Evolutionary conservation across 2,797 vertebrate species (phyloP).

Genomic region (Cuniculus paca): DNA sequence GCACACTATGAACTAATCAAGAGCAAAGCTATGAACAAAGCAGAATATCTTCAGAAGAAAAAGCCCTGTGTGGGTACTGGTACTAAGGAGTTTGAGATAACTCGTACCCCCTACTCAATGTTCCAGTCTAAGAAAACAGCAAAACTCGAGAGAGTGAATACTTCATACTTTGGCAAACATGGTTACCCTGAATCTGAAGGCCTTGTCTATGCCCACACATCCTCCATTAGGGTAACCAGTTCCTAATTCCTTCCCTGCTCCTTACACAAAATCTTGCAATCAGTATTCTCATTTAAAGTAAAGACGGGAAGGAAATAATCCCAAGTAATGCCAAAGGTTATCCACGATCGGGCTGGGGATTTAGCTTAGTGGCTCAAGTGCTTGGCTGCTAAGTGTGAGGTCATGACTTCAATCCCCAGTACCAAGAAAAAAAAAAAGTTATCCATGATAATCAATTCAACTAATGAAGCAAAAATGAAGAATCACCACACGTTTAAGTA

Average conservation of each 20-base stretch:
- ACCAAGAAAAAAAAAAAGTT: no score
- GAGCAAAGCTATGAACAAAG: conserved; percentile 18
- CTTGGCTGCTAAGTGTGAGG: no score
- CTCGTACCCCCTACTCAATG: not conserved
- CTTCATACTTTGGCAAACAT: not conserved
- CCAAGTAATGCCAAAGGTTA: not conserved
- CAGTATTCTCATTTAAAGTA: not conserved
- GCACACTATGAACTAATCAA: conserved; percentile 20
- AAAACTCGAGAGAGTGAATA: not conserved
- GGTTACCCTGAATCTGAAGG: not conserved
- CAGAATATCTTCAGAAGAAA: not conserved
- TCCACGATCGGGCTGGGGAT: no score
- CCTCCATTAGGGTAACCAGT: not conserved
- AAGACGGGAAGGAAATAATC: not conserved
- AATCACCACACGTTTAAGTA: not conserved
- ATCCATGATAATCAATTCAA: not conserved
- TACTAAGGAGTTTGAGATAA: not conserved
- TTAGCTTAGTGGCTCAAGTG: no score
- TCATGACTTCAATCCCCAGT: no score
- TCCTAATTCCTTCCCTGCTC: not conserved
- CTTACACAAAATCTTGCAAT: not conserved
- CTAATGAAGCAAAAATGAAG: not conserved
- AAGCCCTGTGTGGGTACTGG: not conserved
- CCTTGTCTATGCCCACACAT: not conserved
- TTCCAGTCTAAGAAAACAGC: conserved; percentile 28